Conservation (phyloP, 2,797 vertebrate species). For the Scleropages formosus region DNA sequence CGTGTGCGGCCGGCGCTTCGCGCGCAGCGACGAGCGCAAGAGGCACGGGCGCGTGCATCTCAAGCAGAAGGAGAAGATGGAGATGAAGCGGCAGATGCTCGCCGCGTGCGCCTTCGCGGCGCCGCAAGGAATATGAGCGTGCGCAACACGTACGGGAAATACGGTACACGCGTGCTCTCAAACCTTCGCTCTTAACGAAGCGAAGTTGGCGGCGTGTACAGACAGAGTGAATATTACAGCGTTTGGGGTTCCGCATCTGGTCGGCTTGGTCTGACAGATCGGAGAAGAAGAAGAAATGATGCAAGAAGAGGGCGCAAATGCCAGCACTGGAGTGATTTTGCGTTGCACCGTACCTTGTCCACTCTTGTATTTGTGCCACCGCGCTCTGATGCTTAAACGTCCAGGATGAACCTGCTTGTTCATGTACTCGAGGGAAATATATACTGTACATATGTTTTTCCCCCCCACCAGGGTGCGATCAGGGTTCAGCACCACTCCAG, state of each 20-base stretch:
- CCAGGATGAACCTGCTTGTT: not conserved
- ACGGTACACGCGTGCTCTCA: too few species aligned
- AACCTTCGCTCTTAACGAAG: not conserved
- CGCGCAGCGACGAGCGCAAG: constrained; percentile 87
- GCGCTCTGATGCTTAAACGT: not conserved
- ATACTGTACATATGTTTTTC: not conserved
- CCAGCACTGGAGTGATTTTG: not conserved
- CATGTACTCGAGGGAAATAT: not conserved
- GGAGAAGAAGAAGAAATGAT: too few species aligned
- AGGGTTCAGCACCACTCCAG: constrained; percentile 15
- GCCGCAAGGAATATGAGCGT: constrained; percentile 57
- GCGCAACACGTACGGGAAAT: constrained; percentile 29
- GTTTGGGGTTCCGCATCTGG: not conserved
- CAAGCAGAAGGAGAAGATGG: constrained; percentile 83
- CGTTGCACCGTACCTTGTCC: too few species aligned
- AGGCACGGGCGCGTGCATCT: constrained; percentile 89
- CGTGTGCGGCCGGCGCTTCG: constrained; percentile 87
- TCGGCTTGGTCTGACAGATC: too few species aligned
- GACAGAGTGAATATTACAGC: not conserved
- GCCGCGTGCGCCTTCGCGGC: constrained; percentile 66
- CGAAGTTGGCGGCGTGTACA: too few species aligned
- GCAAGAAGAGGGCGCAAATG: too few species aligned
- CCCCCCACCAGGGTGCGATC: not conserved
- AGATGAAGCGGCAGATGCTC: constrained; percentile 84
- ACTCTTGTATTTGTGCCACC: not conserved